Evolutionary conservation across 2,113 vertebrate genomes (phyloP).

Genomic region (Dasyurus viverrinus): DNA sequence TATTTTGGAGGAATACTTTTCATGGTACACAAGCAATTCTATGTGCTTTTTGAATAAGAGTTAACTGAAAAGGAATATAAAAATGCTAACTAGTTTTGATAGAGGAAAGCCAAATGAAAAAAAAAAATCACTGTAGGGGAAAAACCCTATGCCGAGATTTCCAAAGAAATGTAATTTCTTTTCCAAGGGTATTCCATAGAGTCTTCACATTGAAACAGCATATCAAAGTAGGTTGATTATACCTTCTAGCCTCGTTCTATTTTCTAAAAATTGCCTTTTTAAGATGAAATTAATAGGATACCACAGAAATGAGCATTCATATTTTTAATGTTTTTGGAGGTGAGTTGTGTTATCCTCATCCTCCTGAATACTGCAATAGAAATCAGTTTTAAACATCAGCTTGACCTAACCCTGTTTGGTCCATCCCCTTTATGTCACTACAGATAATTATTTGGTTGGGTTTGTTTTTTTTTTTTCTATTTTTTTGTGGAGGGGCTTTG

Average conservation of each 20-base stretch:
- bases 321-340: slow-evolving; percentile 68
- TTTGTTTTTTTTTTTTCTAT: too few species aligned
- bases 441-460: neutral
- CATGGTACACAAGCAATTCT: slow-evolving; percentile 69
- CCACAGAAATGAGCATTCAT: slow-evolving; percentile 20
- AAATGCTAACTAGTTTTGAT: slow-evolving; percentile 56
- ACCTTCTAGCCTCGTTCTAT: slow-evolving; percentile 40
- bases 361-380: slow-evolving; percentile 49
- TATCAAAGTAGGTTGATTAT: slow-evolving; percentile 70
- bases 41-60: slow-evolving; percentile 49
- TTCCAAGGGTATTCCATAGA: slow-evolving; percentile 69
- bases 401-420: neutral
- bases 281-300: slow-evolving; percentile 57
- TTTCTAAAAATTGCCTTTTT: slow-evolving; percentile 76
- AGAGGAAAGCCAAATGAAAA: slow-evolving; percentile 58
- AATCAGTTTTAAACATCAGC: slow-evolving; percentile 46
- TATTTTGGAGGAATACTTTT: slow-evolving; percentile 56
- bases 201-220: slow-evolving; percentile 61
- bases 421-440: neutral
- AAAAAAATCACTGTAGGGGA: slow-evolving; percentile 62
- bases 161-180: slow-evolving; percentile 81
- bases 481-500: neutral
- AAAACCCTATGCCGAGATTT: slow-evolving; percentile 73
- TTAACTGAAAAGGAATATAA: slow-evolving; percentile 49
- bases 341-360: slow-evolving; percentile 31